Evolutionary conservation across 2,113 vertebrate genomes (phyloP), one percentile per base, ranked within the genome.

Genomic region (Boleophthalmus pectinirostris): DNA sequence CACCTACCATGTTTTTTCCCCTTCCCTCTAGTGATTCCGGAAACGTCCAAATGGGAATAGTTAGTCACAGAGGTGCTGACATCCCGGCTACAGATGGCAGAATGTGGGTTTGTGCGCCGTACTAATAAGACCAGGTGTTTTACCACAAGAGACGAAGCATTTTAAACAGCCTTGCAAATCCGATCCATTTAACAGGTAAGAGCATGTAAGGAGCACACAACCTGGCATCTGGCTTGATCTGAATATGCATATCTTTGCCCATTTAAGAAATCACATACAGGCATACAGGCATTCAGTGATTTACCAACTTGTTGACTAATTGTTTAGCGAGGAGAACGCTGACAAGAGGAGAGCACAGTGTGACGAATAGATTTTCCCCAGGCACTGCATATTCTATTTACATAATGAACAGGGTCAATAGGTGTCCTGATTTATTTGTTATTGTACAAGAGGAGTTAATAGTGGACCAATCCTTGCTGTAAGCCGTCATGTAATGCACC

Each of bases 101-200:
- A 82, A 66, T 83, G 82, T 89, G 83, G 77, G 77, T 89, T 79
- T 86, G 72, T 87, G 87, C 47, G 18, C 72, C 82, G 66, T 84
- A 83, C 88, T 82, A 88, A 89, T 82, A 90, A 80, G 85, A 88
- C 77, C 90, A 91, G 87, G 80, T 90, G 87, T 90, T 88, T 56
- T 70, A 66, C 77, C 78, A 68, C 71, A n/a, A 80, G 82, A 89
- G 79, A 85, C 58, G 21, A 10, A 33, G 77, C 72, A 79, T 88
- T 81, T 77, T 64, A 79, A 91, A 86, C 75, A 72, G 70, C 66
- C 58, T 71, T 71, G 82, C 77, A 82, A 85, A 85, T 82, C 81
- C 84, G 85, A 86, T 74, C 69, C 73, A 81, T 85, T 83, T 85
- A 87, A 86, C 74, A 66, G 74, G 72, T 82, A 81, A 88, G 76